These are phyloP conservation scores for Oreotragus oreotragus DNA, from an alignment of 2,113 vertebrate species.

Conservation along the genomic window DNA sequence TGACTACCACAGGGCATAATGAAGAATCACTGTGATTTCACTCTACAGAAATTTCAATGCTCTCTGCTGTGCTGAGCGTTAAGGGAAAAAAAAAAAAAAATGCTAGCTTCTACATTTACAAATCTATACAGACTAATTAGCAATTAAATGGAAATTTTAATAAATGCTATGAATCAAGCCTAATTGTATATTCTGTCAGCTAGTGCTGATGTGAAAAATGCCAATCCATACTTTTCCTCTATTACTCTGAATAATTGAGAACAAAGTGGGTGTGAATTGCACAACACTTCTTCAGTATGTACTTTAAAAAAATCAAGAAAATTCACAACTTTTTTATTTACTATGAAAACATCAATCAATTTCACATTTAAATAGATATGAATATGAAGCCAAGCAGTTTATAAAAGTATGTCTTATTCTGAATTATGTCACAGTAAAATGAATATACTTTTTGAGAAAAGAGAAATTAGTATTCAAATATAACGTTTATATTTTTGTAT, in stretches of 20 bases:
- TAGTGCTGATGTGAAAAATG: conserved; percentile 56
- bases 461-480: background rate
- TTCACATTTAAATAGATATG: conserved; percentile 10
- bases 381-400: background rate
- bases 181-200: conserved; percentile 69
- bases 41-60: conserved; percentile 36
- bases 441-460: background rate
- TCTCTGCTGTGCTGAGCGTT: conserved; percentile 27
- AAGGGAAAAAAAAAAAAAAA: conserved; percentile 1
- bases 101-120: conserved; percentile 57
- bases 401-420: background rate
- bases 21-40: conserved; percentile 45
- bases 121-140: conserved; percentile 73
- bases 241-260: conserved; percentile 53
- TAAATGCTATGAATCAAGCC: conserved; percentile 72
- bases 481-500: background rate
- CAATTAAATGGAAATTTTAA: conserved; percentile 74
- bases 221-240: conserved; percentile 37
- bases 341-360: conserved; percentile 40
- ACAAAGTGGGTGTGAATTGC: conserved; percentile 46
- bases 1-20: conserved; percentile 34
- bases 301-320: conserved; percentile 42
- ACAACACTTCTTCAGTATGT: background rate
- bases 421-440: background rate
- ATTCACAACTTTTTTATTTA: conserved; percentile 38